phyloP scores from a whole-genome alignment of 2,797 vertebrate genomes.

The Paratrypauchen microcephalus region DNA sequence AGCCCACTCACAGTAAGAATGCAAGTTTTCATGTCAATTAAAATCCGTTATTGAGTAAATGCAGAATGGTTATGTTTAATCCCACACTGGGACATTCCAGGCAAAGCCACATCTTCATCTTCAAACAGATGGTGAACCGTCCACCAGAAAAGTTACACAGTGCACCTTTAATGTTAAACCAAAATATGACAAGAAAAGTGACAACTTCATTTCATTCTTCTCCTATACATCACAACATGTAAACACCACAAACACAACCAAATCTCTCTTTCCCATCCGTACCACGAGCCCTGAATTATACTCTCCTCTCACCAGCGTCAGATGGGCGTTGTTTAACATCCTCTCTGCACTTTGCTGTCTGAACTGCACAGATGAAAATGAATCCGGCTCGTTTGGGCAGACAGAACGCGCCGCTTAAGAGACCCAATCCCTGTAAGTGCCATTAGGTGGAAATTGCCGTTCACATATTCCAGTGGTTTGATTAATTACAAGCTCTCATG shows the following conservation, averaged over 20 bases:
- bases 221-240: background rate
- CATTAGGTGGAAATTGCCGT: constrained; percentile 83
- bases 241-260: background rate
- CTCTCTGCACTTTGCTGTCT: constrained; percentile 74
- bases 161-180: background rate
- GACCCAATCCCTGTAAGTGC: constrained; percentile 84
- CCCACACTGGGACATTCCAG: too few relatives aligned
- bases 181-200: background rate
- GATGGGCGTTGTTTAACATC: constrained; percentile 76
- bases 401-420: constrained; percentile 80
- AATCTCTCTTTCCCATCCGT: background rate
- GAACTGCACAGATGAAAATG: constrained; percentile 77
- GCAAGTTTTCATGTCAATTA: too few relatives aligned
- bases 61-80: too few relatives aligned
- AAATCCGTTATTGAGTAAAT: too few relatives aligned
- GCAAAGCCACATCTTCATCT: too few relatives aligned
- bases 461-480: constrained; percentile 85
- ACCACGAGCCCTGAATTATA: constrained; percentile 9
- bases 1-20: too few relatives aligned
- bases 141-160: too few relatives aligned
- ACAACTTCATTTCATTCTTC: background rate
- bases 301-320: constrained; percentile 54
- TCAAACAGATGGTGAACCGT: too few relatives aligned
- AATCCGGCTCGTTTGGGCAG: constrained; percentile 78
- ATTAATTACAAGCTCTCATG: constrained; percentile 82